Percentiles rank a stretch among this genome's conserved stretches.
These are phyloP conservation scores for Argya squamiceps DNA, from an alignment of 2,797 vertebrate species.

Conservation along the genomic window DNA sequence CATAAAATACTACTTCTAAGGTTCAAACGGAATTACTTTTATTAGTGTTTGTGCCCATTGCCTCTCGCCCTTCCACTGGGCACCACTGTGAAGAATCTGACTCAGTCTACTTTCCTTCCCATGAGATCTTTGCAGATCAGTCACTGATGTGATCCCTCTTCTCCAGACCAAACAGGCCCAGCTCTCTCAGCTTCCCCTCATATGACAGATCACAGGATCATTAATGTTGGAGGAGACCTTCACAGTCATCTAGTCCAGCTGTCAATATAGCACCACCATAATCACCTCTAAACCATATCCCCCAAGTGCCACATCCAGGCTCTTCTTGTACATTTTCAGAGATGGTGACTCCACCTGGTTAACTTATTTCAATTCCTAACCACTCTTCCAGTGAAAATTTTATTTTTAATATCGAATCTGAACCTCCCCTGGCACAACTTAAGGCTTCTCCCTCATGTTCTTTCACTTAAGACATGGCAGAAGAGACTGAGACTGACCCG, in stretches of 20 bases:
- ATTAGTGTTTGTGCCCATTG: neutral
- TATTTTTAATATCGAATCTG: neutral
- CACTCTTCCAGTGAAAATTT: neutral
- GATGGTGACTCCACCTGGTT: neutral
- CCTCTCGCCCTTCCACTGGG: neutral
- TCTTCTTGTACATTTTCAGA: neutral
- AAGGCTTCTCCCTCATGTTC: neutral
- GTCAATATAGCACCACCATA: accelerated
- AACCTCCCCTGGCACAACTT: neutral
- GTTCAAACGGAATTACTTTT: neutral
- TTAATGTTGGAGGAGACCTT: neutral
- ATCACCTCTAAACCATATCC: neutral
- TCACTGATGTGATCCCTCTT: neutral
- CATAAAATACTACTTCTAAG: neutral
- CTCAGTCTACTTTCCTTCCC: neutral
- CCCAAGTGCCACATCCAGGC: neutral
- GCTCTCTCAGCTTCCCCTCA: neutral
- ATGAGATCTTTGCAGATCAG: neutral
- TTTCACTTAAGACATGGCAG: neutral
- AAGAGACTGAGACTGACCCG: neutral
- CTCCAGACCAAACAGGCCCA: neutral
- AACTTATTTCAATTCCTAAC: neutral
- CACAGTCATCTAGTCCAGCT: neutral
- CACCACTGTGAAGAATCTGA: neutral
- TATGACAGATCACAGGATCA: neutral